Evolutionary conservation across 2,113 vertebrate species (phyloP), one percentile per base, ranked within the genome.

Genomic region (Cichladusa arquata): DNA sequence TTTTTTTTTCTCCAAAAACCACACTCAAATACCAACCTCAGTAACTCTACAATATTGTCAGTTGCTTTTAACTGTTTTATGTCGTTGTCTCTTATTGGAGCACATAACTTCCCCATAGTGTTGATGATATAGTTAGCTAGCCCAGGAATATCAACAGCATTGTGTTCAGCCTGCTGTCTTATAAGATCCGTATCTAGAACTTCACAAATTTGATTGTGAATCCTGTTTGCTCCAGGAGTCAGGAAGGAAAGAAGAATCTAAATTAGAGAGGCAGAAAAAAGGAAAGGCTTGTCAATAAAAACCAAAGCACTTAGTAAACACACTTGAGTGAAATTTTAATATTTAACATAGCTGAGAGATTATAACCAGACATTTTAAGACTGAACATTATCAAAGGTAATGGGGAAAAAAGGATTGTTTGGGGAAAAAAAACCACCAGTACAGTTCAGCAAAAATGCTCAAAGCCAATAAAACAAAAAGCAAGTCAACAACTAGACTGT

Each of bases 51-150:
- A 0, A 98, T 97, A 89, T 99, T 98, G 58, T 97, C 97, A 38
- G 98, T 97, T 70, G 98, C 98, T 81, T 98, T 98, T 64, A 99
- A 97, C 90, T 98, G 99, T 96, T 98, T 98, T 92, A 99, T 97
- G 23, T 99, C 98, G 0, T 98, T 96, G 51, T 99, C 99, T 70
- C 99, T 98, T 87, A 98, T 58, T 0, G 99, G 99, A 25, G 99
- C 99, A 82, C 99, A 99, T 51, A 99, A 50, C 93, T 99, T 99
- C 56, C 98, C 99, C 99, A 99, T 99, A 19, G 98, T 98, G 81
- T 94, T 98, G 94, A 99, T 98, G 77, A 99, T 97, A 34, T 99
- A 99, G 61, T 97, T 98, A 90, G 98, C 98, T 60, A 99, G 97
- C 23, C 98, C 98, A 47, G 98, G 98, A 94, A 99, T 98, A 96